phyloP scores from a whole-genome alignment of 2,797 vertebrate genomes.

The Mareca penelope region DNA sequence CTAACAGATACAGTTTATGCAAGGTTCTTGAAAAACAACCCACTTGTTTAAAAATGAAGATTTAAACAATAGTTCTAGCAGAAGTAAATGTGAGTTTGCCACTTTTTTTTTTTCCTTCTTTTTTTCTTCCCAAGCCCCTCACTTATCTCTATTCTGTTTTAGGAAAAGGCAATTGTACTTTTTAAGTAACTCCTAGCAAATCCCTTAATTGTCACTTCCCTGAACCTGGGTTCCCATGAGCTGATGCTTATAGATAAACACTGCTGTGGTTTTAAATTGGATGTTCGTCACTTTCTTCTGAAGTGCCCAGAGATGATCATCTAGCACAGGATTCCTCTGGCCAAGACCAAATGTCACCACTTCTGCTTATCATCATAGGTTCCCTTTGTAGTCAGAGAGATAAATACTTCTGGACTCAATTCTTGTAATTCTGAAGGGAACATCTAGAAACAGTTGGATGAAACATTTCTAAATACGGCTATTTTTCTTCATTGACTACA shows the following conservation, averaged over 20 bases:
- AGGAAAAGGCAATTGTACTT: neutral
- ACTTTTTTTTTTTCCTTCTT: too few relatives aligned
- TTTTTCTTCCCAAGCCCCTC: neutral
- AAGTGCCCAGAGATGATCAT: neutral
- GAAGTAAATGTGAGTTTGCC: neutral
- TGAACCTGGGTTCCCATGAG: neutral
- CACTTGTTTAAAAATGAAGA: neutral
- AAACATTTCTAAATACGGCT: neutral
- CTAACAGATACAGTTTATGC: neutral
- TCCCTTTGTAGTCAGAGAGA: conserved; percentile 7
- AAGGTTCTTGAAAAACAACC: neutral
- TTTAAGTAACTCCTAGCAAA: neutral
- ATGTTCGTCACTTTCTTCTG: neutral
- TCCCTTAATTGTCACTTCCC: neutral
- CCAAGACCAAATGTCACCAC: neutral
- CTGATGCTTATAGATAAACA: neutral
- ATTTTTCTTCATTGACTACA: neutral
- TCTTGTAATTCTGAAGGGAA: neutral
- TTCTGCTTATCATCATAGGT: neutral
- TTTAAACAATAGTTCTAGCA: neutral
- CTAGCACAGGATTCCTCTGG: neutral
- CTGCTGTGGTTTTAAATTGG: neutral
- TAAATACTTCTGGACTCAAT: neutral
- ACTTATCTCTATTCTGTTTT: neutral
- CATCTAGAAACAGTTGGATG: neutral